Conservation (phyloP, 2,113 vertebrate species). For the Craseonycteris thonglongyai region DNA sequence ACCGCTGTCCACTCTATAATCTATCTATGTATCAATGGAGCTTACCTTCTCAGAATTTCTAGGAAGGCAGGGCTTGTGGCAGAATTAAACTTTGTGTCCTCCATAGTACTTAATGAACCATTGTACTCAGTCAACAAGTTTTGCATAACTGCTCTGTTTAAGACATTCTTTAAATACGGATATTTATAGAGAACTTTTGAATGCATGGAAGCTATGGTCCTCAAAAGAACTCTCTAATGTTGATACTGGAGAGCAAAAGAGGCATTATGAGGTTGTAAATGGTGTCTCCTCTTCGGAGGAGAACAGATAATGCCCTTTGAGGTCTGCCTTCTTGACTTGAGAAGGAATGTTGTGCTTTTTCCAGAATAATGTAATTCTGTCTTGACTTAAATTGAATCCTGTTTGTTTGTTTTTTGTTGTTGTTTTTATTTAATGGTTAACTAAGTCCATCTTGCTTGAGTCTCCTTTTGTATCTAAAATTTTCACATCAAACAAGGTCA, state of each 20-base stretch:
- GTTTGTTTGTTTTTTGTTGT: not conserved
- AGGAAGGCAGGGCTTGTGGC: not conserved
- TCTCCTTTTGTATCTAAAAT: not conserved
- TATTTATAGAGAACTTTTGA: not conserved
- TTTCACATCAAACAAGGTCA: not conserved
- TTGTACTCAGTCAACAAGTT: not conserved
- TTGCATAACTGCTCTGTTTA: not conserved
- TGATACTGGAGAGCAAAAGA: not conserved
- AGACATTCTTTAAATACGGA: not conserved
- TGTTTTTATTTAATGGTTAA: conserved; percentile 7
- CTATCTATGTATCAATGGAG: not conserved
- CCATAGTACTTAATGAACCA: not conserved
- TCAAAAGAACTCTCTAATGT: not conserved
- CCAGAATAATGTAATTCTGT: not conserved
- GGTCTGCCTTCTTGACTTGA: not conserved
- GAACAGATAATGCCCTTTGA: not conserved
- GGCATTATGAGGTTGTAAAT: not conserved
- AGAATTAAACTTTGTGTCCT: not conserved
- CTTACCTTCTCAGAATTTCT: not conserved
- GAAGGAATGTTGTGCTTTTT: not conserved
- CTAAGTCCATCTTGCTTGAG: not conserved
- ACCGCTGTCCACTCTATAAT: not conserved
- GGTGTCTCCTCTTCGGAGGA: not conserved
- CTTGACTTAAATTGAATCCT: not conserved
- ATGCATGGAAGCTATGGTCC: not conserved